phyloP scores from a whole-genome alignment of 2,888 invertebrate genomes.

The Yponomeuta plumbellus region DNA sequence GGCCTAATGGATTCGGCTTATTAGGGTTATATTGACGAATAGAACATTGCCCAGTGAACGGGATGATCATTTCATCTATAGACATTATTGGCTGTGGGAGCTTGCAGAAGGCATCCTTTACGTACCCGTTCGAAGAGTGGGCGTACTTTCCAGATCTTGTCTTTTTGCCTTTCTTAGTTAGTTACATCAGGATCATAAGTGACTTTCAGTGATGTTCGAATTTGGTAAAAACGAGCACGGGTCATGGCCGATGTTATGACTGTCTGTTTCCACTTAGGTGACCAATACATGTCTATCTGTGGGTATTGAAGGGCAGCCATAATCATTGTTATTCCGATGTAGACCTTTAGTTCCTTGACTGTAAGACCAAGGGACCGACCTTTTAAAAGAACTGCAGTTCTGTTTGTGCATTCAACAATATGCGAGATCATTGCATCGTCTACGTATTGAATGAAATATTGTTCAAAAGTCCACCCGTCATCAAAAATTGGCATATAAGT shows the following conservation, averaged over 20 bases:
- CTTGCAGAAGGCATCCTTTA: slow-evolving; percentile 18
- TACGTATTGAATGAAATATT: not conserved
- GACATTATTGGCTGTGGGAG: slow-evolving; percentile 11
- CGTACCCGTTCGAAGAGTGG: slow-evolving; percentile 18
- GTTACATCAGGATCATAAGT: slow-evolving; percentile 16
- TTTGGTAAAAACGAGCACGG: slow-evolving; percentile 14
- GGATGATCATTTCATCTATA: slow-evolving; percentile 21
- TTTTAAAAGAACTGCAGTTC: not conserved
- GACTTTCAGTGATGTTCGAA: too few relatives aligned
- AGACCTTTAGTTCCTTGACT: not conserved
- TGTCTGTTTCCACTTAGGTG: slow-evolving; percentile 12
- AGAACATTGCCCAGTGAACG: slow-evolving; percentile 18
- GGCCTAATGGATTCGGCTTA: slow-evolving; percentile 2
- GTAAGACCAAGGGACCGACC: not conserved
- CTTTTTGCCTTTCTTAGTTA: slow-evolving; percentile 6
- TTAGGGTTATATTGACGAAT: slow-evolving; percentile 16
- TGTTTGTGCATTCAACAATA: slow-evolving; percentile 1
- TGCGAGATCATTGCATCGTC: not conserved
- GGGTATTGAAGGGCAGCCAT: slow-evolving; percentile 10
- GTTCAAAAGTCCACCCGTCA: not conserved
- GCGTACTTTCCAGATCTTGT: slow-evolving; percentile 18
- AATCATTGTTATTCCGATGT: slow-evolving; percentile 1
- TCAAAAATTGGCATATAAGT: not conserved
- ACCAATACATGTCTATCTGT: slow-evolving; percentile 14
- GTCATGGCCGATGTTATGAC: slow-evolving; percentile 14